These are phyloP conservation scores for Anser brachyrhynchus DNA, from an alignment of 2,113 vertebrate genomes.

Conservation along the genomic window DNA sequence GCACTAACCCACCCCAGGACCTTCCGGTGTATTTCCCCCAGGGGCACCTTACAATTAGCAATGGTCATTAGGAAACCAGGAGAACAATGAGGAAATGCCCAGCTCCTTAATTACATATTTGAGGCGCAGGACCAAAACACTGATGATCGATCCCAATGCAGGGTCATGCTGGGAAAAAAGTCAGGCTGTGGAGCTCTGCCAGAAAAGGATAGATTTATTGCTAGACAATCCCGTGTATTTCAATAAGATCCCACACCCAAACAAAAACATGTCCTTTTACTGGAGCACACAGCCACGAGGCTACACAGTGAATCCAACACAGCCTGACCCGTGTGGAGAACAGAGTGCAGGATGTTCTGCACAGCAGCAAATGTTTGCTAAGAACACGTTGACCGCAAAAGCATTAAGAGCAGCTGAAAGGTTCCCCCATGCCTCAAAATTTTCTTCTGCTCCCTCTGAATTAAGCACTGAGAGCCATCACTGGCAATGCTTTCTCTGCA, in stretches of 20 bases:
- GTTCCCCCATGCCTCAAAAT: neutral
- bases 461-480: neutral
- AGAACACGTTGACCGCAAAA: neutral
- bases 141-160: neutral
- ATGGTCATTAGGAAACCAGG: neutral
- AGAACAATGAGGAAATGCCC: conserved; percentile 30
- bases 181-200: neutral
- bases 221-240: neutral
- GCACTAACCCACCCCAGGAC: neutral
- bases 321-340: rapidly evolving
- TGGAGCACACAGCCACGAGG: neutral
- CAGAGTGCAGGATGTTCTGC: neutral
- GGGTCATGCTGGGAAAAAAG: neutral
- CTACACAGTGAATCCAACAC: neutral
- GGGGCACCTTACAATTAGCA: conserved; percentile 16
- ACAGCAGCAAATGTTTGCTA: rapidly evolving
- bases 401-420: neutral
- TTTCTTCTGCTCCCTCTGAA: neutral
- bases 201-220: neutral
- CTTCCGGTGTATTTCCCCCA: conserved; percentile 11
- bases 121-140: neutral
- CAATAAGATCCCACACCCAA: neutral
- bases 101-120: neutral
- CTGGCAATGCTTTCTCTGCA: neutral
- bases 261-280: neutral